phyloP scores from a whole-genome alignment of 2,797 vertebrate species.

The Channa striata region DNA sequence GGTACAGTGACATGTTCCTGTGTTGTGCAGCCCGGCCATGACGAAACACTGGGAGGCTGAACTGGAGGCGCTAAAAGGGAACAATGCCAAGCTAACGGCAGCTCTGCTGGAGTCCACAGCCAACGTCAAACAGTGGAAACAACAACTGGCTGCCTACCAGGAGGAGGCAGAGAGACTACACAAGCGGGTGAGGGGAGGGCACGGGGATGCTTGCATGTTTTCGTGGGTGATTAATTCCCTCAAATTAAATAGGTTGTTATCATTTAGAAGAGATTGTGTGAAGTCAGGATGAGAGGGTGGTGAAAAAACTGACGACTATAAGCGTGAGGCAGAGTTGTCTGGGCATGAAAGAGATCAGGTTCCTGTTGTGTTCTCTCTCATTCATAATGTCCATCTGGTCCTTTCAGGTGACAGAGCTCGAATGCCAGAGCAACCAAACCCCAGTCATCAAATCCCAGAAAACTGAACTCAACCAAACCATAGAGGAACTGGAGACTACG shows the following conservation, averaged over 20 bases:
- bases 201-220: constrained; percentile 32
- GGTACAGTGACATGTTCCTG: constrained; percentile 26
- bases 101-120: constrained; percentile 98
- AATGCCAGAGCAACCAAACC: constrained; percentile 96
- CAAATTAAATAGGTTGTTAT: constrained; percentile 32
- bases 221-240: constrained; percentile 49
- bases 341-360: constrained; percentile 30
- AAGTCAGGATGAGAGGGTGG: constrained; percentile 45
- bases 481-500: constrained; percentile 93
- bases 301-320: constrained; percentile 5
- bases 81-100: constrained; percentile 97
- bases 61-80: constrained; percentile 96
- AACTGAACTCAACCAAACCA: constrained; percentile 97
- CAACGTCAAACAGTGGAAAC: constrained; percentile 99
- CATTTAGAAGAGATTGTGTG: constrained; percentile 31
- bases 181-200: constrained; percentile 88
- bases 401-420: constrained; percentile 94
- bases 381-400: constrained; percentile 25
- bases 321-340: constrained; percentile 20
- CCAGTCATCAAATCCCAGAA: constrained; percentile 97
- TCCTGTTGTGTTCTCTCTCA: constrained; percentile 19
- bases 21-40: constrained; percentile 90
- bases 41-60: constrained; percentile 99
- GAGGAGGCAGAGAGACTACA: constrained; percentile 98
- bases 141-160: constrained; percentile 97